A percentile compares a stretch with the other conserved stretches of the same genome.
Conservation (phyloP, 2,113 vertebrate species). For the Eulacestoma nigropectus region DNA sequence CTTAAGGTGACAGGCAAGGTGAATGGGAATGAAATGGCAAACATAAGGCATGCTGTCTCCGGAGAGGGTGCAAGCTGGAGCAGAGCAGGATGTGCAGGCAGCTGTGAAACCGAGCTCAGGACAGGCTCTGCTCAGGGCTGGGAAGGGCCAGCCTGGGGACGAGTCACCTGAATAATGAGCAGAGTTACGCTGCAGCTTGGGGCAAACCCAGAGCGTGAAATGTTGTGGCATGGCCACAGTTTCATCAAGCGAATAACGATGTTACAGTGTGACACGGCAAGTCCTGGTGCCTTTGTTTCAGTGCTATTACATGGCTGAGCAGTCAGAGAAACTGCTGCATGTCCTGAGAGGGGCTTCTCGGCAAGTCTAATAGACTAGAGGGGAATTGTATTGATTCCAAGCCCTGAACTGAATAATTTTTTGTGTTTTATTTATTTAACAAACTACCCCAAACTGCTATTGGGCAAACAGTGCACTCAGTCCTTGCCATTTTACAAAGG, state of each 20-base stretch:
- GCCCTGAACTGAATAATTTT: not conserved
- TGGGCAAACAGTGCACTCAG: not conserved
- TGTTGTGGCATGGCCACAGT: not conserved
- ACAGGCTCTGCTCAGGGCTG: not conserved
- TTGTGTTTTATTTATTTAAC: not conserved
- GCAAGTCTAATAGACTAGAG: not conserved
- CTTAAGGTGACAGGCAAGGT: slow-evolving; percentile 27
- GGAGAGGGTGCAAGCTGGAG: not conserved
- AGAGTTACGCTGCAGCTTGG: not conserved
- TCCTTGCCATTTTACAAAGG: not conserved
- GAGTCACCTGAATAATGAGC: not conserved
- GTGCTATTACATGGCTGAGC: slow-evolving; percentile 38
- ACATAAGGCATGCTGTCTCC: not conserved
- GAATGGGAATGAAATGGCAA: not conserved
- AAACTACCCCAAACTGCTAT: not conserved
- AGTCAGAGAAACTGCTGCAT: not conserved
- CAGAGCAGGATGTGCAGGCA: not conserved
- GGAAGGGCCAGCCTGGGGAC: not conserved
- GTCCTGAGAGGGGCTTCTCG: not conserved
- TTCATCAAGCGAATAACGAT: not conserved
- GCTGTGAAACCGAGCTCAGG: not conserved
- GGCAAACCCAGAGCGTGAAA: not conserved
- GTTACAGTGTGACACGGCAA: not conserved
- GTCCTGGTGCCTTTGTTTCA: not conserved
- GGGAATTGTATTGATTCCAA: not conserved